A percentile compares a stretch with the other conserved stretches of the same genome.
phyloP scores from a whole-genome alignment of 2,797 vertebrate genomes.

The Australoheros facetus region DNA sequence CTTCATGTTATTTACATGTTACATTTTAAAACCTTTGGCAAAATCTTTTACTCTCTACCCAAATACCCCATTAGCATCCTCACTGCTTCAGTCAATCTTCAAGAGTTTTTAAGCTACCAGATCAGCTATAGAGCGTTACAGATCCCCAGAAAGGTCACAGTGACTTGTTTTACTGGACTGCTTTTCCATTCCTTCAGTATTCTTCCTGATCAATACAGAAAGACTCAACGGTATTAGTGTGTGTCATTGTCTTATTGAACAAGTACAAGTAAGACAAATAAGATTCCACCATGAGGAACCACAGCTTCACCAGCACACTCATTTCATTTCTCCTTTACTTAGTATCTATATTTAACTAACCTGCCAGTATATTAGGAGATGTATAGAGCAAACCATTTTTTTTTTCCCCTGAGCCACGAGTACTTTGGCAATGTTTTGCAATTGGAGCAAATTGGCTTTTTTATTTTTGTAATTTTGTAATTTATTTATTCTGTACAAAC shows the following conservation, averaged over 20 bases:
- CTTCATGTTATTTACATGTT: not conserved
- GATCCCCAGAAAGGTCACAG: no score
- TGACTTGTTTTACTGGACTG: not conserved
- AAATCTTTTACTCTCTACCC: accelerated
- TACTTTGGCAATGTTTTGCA: not conserved
- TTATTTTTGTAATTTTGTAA: no score
- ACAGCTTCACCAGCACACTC: no score
- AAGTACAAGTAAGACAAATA: no score
- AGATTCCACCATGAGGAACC: no score
- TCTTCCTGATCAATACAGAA: not conserved
- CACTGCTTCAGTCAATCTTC: not conserved
- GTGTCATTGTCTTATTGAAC: no score
- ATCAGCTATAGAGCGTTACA: not conserved
- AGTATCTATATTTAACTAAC: not conserved
- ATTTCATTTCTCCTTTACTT: not conserved
- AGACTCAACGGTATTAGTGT: not conserved
- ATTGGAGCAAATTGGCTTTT: no score
- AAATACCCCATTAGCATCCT: accelerated
- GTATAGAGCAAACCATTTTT: not conserved
- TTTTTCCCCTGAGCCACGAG: not conserved
- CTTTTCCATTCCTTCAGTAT: not conserved
- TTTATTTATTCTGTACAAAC: no score
- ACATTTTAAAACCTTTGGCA: accelerated
- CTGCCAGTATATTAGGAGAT: accelerated
- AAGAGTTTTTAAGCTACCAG: not conserved